Evolutionary conservation across 2,888 invertebrate genomes (phyloP), one percentile per base, ranked within the genome.

Genomic region (Phortica okadai): DNA sequence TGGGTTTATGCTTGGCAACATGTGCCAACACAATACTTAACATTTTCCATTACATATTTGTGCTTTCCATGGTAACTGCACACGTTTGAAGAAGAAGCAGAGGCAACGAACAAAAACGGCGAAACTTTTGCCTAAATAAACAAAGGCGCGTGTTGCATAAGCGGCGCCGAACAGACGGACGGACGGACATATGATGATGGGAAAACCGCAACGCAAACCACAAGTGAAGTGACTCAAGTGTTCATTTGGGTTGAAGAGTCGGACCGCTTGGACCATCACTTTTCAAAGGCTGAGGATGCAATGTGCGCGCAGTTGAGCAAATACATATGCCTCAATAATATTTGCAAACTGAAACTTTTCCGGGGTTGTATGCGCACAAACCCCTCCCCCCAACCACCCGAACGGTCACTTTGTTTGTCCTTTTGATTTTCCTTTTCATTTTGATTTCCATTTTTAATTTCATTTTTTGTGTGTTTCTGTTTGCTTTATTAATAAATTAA

Each of bases 401-500:
- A 4, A 4, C 33, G 33, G 33, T 33, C 33, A 33, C 33, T 33
- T 33, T 33, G 33, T 33, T 33, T 33, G 33, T 33, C 33, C 4
- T 33, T 5, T 33, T 5, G 33, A 33, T 33, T 33, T 33, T 5
- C 33, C 2, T 33, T 33, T 33, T 5, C 21, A 74, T 10, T 33
- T 33, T 5, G 14, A 74, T 10, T n/a, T 64, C 45, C 78, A 72
- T n/a, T 11, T 62, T 33, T 56, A 25, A 45, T 16, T 33, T 33
- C 33, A 33, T 1, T 33, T 33, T 33, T 33, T 33, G 33, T 33
- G 33, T 5, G n/a, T 33, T 56, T 21, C 21, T 59, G 59, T 72
- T 59, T 4, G n/a, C 6, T 59, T 76, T 81, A 80, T 86, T 78
- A 81, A 79, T 84, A 84, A 86, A 78, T 82, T 73, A 86, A 85